Percentiles rank a stretch among this genome's conserved stretches.
These are phyloP conservation scores for Cyanoderma ruficeps DNA, from an alignment of 2,113 vertebrate genomes.

Conservation along the genomic window DNA sequence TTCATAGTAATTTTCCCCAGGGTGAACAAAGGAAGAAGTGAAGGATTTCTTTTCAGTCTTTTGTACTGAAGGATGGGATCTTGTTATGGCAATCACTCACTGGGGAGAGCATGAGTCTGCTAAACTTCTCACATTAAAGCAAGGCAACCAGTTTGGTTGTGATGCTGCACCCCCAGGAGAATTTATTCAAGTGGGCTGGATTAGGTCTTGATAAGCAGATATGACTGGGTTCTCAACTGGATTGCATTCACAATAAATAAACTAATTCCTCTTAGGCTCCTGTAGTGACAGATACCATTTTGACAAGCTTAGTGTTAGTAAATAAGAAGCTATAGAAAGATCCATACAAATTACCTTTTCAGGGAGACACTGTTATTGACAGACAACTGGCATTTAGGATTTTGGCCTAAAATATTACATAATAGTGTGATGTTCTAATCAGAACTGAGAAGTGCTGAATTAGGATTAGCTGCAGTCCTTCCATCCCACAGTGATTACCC, in stretches of 20 bases:
- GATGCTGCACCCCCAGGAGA: not conserved
- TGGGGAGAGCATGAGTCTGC: not conserved
- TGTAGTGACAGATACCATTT: not conserved
- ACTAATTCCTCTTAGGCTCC: not conserved
- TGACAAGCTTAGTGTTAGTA: not conserved
- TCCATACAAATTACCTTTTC: not conserved
- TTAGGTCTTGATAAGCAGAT: not conserved
- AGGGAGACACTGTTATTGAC: not conserved
- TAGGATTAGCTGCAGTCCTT: slow-evolving; percentile 5
- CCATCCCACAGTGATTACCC: not conserved
- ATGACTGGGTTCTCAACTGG: not conserved
- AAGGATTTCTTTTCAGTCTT: not conserved
- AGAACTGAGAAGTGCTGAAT: not conserved
- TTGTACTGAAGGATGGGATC: not conserved
- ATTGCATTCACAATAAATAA: not conserved
- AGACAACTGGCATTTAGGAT: not conserved
- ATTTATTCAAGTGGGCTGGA: not conserved
- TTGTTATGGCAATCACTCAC: not conserved
- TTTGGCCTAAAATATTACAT: not conserved
- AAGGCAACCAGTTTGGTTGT: not conserved
- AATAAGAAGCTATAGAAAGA: not conserved
- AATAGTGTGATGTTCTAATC: not conserved
- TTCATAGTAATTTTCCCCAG: not conserved
- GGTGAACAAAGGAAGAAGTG: not conserved
- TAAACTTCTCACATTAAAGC: not conserved